Base-by-base conservation (phyloP, 2,113 vertebrate species). In the Etia nguti region DNA sequence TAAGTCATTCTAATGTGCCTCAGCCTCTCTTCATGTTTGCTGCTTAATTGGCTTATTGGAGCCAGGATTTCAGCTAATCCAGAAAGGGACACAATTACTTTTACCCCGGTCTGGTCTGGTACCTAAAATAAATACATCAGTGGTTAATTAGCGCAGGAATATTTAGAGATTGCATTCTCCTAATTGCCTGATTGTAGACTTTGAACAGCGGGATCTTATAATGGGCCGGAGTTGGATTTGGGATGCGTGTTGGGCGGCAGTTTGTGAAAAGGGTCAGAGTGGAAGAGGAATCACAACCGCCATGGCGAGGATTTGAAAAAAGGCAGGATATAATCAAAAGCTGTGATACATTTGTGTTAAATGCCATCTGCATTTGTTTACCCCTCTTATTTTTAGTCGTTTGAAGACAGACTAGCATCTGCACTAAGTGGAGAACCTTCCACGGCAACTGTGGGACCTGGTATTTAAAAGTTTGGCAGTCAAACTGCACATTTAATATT, bases 31-130 rank as follows among this genome's bases (percentile, higher is more conserved):
- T 88, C 87, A 65, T 90, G 89, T 95, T 92, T 91, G 87, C 92
- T 88, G 79, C 92, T 92, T 94, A 93, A 95, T 94, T 94, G 93
- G 88, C 85, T 90, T 92, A 93, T 90, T 89, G 87, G 88, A 89
- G 86, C 87, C 90, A 88, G 81, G 82, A 93, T 89, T 92, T 80
- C 46, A 83, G 80, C 91, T 89, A 94, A 92, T 93, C 86, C 90
- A 90, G 84, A 91, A 91, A 87, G 86, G 88, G 85, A 93, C 92
- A 92, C 92, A 87, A 92, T 92, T 93, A 91, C 91, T 93, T 92
- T 92, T 86, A 90, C 91, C 84, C 86, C 5, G 56, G 60, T 65
- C 87, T 83, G 73, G 46, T 89, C 88, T 88, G 46, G 89, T 90
- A 91, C 84, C 88, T 79, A 91, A 91, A 93, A 92, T 93, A 93